Conservation (phyloP, 2,888 invertebrate genomes). For the Andrena dorsata region DNA sequence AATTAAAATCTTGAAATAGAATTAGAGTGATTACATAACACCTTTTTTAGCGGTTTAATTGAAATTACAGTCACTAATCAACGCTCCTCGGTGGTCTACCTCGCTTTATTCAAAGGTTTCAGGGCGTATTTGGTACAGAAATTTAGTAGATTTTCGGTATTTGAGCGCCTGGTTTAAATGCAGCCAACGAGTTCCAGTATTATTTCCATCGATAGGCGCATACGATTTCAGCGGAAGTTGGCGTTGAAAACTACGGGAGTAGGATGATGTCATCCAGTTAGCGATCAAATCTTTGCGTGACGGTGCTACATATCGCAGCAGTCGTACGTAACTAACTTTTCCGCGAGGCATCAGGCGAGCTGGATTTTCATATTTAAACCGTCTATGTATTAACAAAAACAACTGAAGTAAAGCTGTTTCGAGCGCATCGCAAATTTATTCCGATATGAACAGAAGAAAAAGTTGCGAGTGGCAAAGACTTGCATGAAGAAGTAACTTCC, state of each 20-base stretch:
- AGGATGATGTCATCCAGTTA: conserved; percentile 50
- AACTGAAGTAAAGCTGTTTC: too few species aligned
- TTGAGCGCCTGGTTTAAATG: background rate
- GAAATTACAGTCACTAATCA: background rate
- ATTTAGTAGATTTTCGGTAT: background rate
- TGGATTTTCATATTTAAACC: too few species aligned
- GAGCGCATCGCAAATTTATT: too few species aligned
- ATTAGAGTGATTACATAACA: background rate
- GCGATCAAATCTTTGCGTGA: conserved; percentile 5
- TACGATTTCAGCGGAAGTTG: conserved; percentile 30
- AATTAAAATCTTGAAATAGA: background rate
- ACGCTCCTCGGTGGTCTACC: background rate
- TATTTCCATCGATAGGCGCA: background rate
- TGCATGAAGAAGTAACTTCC: background rate
- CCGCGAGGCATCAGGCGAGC: too few species aligned
- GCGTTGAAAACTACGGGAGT: conserved; percentile 18
- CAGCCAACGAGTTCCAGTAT: background rate
- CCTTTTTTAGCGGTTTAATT: background rate
- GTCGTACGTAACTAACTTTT: background rate
- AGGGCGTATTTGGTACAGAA: background rate
- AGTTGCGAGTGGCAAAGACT: background rate
- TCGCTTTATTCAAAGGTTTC: background rate
- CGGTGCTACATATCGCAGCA: background rate
- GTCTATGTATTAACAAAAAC: too few species aligned
- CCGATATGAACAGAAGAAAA: too few species aligned